Base-by-base conservation (phyloP, 2,888 invertebrate genomes). In the Diplazon laetatorius region DNA sequence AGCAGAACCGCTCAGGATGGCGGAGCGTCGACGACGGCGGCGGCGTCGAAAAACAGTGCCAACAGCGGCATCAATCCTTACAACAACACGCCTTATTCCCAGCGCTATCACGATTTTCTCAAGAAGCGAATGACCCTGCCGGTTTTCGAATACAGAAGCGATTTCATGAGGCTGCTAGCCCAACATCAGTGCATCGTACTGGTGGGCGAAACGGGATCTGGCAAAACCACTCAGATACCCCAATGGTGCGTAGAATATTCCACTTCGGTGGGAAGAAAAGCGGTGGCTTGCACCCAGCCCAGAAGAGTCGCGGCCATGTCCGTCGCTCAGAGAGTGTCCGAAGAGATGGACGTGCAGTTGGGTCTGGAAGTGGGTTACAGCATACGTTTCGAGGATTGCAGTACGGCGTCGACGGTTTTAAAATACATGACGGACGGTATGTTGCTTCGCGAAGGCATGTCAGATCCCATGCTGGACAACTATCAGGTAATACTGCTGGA, bases 391-490 rank as follows among this genome's bases (percentile, higher is more conserved):
- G 99, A 99, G 91, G 99, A 99, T 92, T 99, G 99, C 89, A 98
- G 99, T 1, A 97, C 98, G 0, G 94, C 96, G 0, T 97, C 96
- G 88, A 99, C 99, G 0, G 93, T 98, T 30, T 93, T 99, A 0
- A 99, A 99, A 89, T 99, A 99, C 91, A 98, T 99, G 98, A 99
- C 99, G 12, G 99, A 99, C 87, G 99, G 99, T 97, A 99, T 99
- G 99, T 94, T 99, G 91, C 92, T 99, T 37, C 93, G 99, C 79
- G 99, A 99, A 92, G 99, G 98, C 0, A 99, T 99, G 99, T 98
- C 98, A 0, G 99, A 99, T 91, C 99, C 99, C 0, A 96, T 99
- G 95, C 92, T 99, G 6, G 99, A 99, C 85, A 95, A 95, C 10
- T 99, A 99, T 91, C 96, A 98, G 89, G 98, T 98, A 1, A 96